These are phyloP conservation scores for Ochotona princeps DNA, from an alignment of 2,113 vertebrate species.

Conservation along the genomic window DNA sequence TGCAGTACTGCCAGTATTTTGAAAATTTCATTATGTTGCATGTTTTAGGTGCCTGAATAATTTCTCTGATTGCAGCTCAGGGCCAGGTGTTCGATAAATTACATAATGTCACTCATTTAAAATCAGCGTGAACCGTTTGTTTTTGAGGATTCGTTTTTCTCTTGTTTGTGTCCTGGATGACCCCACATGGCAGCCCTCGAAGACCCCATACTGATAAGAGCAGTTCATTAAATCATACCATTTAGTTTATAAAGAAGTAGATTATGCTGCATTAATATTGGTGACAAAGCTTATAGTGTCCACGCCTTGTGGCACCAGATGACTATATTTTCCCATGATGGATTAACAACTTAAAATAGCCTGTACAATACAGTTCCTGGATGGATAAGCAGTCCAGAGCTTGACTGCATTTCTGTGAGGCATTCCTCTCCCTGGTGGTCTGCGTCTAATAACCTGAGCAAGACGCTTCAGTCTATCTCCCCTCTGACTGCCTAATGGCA, in stretches of 20 bases:
- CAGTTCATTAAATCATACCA: neutral
- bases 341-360: constrained; percentile 58
- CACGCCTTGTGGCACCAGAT: constrained; percentile 46
- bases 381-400: constrained; percentile 58
- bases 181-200: neutral
- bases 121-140: constrained; percentile 53
- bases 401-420: constrained; percentile 60
- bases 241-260: neutral
- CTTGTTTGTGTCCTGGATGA: neutral
- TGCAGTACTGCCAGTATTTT: constrained; percentile 21
- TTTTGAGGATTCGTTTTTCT: constrained; percentile 38
- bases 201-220: neutral
- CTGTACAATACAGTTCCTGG: constrained; percentile 61
- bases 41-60: constrained; percentile 44
- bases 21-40: neutral
- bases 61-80: neutral
- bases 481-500: neutral
- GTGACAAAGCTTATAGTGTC: neutral
- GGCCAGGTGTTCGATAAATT: constrained; percentile 59
- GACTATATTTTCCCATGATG: constrained; percentile 35
- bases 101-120: constrained; percentile 54
- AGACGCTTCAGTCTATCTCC: neutral
- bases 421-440: constrained; percentile 59
- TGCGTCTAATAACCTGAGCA: constrained; percentile 66
- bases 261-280: neutral